A percentile compares a stretch with the other conserved stretches of the same genome.
phyloP scores from a whole-genome alignment of 2,888 invertebrate genomes.

The Callyntrura sp. region DNA sequence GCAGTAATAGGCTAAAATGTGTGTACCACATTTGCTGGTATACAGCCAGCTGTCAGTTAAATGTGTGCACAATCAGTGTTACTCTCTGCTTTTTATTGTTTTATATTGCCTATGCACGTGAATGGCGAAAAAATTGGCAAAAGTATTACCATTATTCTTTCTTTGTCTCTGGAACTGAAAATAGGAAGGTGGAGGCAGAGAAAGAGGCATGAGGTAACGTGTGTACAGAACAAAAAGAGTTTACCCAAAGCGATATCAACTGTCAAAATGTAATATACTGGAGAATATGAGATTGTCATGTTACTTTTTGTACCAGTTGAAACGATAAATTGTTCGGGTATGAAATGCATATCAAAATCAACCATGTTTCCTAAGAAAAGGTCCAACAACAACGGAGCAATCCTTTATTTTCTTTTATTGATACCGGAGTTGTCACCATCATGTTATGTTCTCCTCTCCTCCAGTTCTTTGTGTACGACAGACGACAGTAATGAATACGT shows the following conservation, averaged over 20 bases:
- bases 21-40: background rate
- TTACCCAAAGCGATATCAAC: no score
- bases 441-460: background rate
- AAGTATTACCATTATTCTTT: background rate
- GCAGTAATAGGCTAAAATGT: constrained; percentile 8
- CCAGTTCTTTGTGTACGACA: no score
- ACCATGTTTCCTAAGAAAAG: no score
- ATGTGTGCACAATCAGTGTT: background rate
- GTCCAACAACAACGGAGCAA: no score
- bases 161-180: background rate
- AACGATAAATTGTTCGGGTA: constrained; percentile 50
- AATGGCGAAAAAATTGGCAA: background rate
- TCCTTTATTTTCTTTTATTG: background rate
- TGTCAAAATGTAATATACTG: constrained; percentile 52
- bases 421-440: background rate
- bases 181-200: background rate
- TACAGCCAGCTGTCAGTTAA: background rate
- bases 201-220: constrained; percentile 9
- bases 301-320: constrained; percentile 36
- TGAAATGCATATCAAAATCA: constrained; percentile 2
- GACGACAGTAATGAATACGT: background rate
- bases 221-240: no score
- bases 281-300: no score
- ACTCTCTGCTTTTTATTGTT: background rate
- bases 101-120: background rate